Evolutionary conservation across 2,797 vertebrate species (phyloP).

Genomic region (Phoeniculus purpureus): DNA sequence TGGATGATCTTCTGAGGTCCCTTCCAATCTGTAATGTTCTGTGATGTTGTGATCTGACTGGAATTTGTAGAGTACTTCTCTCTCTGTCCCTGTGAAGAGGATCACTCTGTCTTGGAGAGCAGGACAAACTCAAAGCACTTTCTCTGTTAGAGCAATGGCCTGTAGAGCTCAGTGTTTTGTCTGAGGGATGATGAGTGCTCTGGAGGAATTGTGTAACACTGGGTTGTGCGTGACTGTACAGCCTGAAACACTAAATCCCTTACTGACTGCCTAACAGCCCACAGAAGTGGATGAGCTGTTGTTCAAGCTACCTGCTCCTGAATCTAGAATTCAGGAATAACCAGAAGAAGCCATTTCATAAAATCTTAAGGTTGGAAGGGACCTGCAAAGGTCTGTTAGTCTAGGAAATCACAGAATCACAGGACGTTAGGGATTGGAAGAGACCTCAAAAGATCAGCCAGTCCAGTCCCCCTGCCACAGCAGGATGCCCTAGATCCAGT

Average conservation of each 20-base stretch:
- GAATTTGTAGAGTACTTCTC: neutral
- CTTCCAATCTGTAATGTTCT: too few relatives aligned
- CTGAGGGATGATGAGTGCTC: neutral
- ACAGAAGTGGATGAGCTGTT: neutral
- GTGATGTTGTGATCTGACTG: too few relatives aligned
- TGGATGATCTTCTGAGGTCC: too few relatives aligned
- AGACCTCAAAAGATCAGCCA: too few relatives aligned
- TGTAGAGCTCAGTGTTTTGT: neutral
- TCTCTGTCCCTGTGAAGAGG: neutral
- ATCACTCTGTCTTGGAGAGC: neutral
- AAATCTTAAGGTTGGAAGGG: too few relatives aligned
- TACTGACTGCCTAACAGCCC: neutral
- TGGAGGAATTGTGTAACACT: neutral
- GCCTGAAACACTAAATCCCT: neutral
- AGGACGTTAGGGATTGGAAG: too few relatives aligned
- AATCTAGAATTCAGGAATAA: neutral
- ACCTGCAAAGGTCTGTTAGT: too few relatives aligned
- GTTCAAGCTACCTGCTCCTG: neutral
- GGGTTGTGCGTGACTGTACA: neutral
- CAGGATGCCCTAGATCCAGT: too few relatives aligned
- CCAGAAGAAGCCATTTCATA: neutral
- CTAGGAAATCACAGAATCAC: neutral
- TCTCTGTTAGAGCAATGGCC: neutral
- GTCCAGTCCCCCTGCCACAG: too few relatives aligned
- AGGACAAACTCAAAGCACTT: neutral